Conservation (phyloP, 2,797 vertebrate genomes). For the Tenualosa ilisha region DNA sequence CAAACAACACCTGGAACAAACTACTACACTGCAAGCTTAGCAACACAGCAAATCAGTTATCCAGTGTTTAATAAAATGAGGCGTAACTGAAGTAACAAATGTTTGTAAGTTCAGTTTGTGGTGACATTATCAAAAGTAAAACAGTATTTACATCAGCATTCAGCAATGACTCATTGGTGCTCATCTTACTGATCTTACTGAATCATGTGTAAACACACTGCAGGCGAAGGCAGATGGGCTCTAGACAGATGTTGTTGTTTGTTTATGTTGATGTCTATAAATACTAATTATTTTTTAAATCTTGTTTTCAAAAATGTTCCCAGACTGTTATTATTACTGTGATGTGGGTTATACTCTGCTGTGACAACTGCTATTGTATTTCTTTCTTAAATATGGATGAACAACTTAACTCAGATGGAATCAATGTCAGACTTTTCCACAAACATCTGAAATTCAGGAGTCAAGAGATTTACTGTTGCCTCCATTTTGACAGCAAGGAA, state of each 20-base stretch:
- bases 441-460: neutral
- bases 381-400: neutral
- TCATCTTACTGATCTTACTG: neutral
- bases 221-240: neutral
- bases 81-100: neutral
- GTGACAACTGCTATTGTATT: neutral
- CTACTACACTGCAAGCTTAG: neutral
- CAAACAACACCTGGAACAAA: neutral
- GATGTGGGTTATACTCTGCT: neutral
- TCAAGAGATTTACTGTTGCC: neutral
- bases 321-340: neutral
- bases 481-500: neutral
- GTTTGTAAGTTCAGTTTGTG: neutral
- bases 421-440: neutral
- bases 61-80: neutral
- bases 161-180: neutral
- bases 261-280: slow-evolving; percentile 12
- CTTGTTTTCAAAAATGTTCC: neutral
- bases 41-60: neutral
- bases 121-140: neutral
- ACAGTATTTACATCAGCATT: neutral
- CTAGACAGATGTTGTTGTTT: slow-evolving; percentile 19
- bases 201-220: neutral
- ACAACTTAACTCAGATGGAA: neutral
- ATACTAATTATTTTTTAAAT: neutral